Evolutionary conservation across 2,113 vertebrate genomes (phyloP).

Genomic region (Spilogale gracilis): DNA sequence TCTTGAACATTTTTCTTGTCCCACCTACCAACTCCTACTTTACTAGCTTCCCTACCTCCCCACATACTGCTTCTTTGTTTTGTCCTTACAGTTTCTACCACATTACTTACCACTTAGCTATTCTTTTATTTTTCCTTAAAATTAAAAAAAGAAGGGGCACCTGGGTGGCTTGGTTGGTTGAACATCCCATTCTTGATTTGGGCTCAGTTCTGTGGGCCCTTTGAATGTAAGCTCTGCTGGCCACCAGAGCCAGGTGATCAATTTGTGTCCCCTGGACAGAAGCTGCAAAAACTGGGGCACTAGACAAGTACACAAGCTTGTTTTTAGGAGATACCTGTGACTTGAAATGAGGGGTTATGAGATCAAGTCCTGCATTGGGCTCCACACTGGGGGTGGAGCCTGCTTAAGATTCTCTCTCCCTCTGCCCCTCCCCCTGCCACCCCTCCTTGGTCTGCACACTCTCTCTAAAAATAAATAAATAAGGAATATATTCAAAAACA

Average conservation of each 20-base stretch:
- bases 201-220: not conserved
- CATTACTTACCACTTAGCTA: not conserved
- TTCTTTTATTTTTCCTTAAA: not conserved
- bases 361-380: not conserved
- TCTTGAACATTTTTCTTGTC: not conserved
- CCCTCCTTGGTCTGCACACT: not conserved
- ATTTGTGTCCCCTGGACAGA: no score
- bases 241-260: no score
- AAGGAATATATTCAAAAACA: not conserved
- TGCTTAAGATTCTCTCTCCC: not conserved
- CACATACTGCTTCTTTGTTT: not conserved
- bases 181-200: not conserved
- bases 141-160: not conserved
- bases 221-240: no score
- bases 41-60: not conserved
- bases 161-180: not conserved
- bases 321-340: no score
- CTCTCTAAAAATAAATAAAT: not conserved
- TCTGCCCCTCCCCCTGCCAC: not conserved
- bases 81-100: not conserved
- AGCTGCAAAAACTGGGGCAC: no score
- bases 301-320: no score
- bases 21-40: not conserved
- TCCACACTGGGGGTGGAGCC: not conserved
- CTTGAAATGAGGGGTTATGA: not conserved